phyloP scores from a whole-genome alignment of 1,140 invertebrate species.

The Drosophila sulfurigaster region DNA sequence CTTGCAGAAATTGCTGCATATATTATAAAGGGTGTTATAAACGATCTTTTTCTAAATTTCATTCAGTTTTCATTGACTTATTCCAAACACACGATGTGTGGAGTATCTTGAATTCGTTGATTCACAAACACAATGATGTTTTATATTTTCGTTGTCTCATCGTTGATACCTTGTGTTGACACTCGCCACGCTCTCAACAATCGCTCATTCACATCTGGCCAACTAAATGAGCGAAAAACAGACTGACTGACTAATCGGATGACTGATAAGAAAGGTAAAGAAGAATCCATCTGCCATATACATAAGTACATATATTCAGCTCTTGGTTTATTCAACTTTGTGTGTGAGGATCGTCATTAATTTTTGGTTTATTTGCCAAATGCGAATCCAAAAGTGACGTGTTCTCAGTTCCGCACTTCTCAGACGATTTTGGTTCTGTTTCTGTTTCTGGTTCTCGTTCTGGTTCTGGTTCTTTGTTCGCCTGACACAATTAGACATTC shows the following conservation, averaged over 20 bases:
- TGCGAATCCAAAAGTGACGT: background rate
- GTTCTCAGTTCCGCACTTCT: constrained; percentile 29
- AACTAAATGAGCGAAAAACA: background rate
- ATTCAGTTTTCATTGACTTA: background rate
- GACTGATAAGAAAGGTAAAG: constrained; percentile 27
- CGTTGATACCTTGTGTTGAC: constrained; percentile 12
- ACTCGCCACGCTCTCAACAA: background rate
- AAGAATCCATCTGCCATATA: background rate
- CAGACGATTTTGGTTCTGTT: constrained; percentile 14
- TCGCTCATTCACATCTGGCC: constrained; percentile 1
- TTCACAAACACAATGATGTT: background rate
- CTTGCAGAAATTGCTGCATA: background rate
- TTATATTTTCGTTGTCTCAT: background rate
- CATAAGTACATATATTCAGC: background rate
- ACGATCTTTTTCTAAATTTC: background rate
- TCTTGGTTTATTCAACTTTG: constrained; percentile 57
- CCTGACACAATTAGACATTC: constrained; percentile 38
- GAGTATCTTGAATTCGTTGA: background rate
- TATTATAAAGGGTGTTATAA: background rate
- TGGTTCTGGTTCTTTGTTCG: constrained; percentile 35
- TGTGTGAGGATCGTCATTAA: constrained; percentile 24
- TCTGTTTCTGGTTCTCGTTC: too few species aligned
- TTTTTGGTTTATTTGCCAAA: background rate
- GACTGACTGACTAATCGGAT: background rate
- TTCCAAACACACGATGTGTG: background rate